A percentile compares a stretch with the other conserved stretches of the same genome.
These are phyloP conservation scores for Resseliella maxima DNA, from an alignment of 2,888 invertebrate genomes.

Conservation along the genomic window DNA sequence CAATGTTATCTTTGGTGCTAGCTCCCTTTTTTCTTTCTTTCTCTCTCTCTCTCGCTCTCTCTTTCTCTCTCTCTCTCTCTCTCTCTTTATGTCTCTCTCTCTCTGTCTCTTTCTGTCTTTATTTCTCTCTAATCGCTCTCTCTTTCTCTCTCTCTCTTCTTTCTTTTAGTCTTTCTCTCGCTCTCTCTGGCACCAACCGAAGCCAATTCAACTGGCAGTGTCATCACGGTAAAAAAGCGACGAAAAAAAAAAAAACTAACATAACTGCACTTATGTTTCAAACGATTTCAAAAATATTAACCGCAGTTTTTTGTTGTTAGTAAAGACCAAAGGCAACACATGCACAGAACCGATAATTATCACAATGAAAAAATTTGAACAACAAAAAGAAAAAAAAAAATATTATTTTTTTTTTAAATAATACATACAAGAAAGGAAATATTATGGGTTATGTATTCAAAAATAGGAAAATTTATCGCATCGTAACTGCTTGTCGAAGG, in stretches of 20 bases:
- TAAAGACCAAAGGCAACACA: not conserved
- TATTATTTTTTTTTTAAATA: no score
- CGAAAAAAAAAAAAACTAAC: no score
- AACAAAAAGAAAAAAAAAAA: not conserved
- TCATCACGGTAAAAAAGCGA: not conserved
- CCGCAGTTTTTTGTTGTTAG: not conserved
- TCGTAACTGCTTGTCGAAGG: not conserved
- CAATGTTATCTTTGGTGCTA: not conserved
- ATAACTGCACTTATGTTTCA: not conserved
- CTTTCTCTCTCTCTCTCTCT: no score
- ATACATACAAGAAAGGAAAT: no score
- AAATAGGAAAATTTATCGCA: not conserved
- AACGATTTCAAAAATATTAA: slow-evolving; percentile 9
- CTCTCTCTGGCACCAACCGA: not conserved
- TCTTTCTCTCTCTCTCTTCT: no score
- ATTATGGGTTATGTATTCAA: not conserved
- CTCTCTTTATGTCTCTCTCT: no score
- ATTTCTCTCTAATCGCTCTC: no score
- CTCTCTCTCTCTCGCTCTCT: no score
- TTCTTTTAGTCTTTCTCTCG: no score
- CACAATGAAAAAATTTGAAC: not conserved
- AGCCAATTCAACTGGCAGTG: not conserved
- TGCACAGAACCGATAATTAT: slow-evolving; percentile 29
- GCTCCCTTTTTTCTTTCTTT: no score
- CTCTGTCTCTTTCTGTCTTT: no score